Percentiles rank a stretch among this genome's conserved stretches.
These are phyloP conservation scores for Grus americana DNA, from an alignment of 2,113 vertebrate genomes.

Conservation along the genomic window DNA sequence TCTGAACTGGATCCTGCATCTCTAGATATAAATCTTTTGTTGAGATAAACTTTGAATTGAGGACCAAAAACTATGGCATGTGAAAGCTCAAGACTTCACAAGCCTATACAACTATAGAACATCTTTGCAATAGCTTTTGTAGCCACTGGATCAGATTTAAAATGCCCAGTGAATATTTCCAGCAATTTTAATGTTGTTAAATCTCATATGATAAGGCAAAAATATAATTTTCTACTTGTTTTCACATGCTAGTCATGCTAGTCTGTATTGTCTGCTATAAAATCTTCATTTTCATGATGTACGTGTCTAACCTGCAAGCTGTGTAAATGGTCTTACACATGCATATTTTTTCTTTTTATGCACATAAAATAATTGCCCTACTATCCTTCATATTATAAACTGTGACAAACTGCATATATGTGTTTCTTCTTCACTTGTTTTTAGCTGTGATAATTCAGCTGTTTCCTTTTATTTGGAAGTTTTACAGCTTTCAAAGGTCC, in stretches of 20 bases:
- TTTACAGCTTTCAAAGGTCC: neutral
- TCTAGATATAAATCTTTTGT: neutral
- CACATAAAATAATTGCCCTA: constrained; percentile 28
- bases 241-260: neutral
- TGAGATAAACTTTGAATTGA: neutral
- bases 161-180: neutral
- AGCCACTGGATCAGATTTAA: neutral
- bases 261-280: neutral
- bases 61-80: neutral
- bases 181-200: neutral
- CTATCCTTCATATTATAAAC: constrained; percentile 5
- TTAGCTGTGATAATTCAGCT: neutral
- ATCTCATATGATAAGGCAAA: neutral
- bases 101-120: neutral
- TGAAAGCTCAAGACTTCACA: neutral
- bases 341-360: neutral
- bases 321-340: constrained; percentile 31
- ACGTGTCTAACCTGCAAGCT: neutral
- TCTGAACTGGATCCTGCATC: neutral
- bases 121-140: neutral
- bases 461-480: neutral
- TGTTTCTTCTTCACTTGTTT: neutral
- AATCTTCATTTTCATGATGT: constrained; percentile 5
- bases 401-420: neutral
- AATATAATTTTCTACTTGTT: neutral